Conservation (phyloP, 1,140 invertebrate genomes). For the Drosophila lini region DNA sequence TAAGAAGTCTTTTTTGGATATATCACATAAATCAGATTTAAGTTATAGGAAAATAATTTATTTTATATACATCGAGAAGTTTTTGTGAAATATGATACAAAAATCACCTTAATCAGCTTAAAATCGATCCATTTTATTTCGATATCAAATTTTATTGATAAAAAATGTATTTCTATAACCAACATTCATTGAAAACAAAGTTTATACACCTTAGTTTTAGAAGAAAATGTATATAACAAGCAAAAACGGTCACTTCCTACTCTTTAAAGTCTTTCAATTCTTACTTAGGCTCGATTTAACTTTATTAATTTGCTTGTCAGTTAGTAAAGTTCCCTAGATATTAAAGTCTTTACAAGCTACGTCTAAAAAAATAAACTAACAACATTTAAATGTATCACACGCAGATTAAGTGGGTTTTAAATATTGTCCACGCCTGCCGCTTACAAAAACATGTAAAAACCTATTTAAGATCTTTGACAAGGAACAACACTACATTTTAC, state of each 20-base stretch:
- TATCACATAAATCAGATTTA: no score
- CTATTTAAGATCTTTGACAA: no score
- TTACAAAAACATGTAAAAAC: no score
- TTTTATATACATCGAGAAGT: no score
- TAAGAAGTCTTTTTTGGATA: neutral
- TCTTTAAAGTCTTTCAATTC: neutral
- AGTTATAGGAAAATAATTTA: no score
- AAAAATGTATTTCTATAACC: neutral
- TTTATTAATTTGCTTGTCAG: no score
- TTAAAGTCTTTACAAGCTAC: neutral
- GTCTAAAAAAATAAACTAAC: neutral
- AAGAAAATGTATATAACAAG: no score
- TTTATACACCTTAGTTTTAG: neutral
- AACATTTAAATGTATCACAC: neutral
- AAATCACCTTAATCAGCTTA: no score
- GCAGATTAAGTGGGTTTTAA: neutral
- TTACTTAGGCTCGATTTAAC: neutral
- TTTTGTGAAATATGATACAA: no score
- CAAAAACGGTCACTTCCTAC: no score
- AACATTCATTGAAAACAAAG: no score
- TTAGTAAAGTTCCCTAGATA: no score
- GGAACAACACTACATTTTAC: neutral
- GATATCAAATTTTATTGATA: neutral
- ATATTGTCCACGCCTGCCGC: neutral
- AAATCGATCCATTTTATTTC: neutral